phyloP scores from a whole-genome alignment of 2,113 vertebrate species.

The Apodemus speciosus region DNA sequence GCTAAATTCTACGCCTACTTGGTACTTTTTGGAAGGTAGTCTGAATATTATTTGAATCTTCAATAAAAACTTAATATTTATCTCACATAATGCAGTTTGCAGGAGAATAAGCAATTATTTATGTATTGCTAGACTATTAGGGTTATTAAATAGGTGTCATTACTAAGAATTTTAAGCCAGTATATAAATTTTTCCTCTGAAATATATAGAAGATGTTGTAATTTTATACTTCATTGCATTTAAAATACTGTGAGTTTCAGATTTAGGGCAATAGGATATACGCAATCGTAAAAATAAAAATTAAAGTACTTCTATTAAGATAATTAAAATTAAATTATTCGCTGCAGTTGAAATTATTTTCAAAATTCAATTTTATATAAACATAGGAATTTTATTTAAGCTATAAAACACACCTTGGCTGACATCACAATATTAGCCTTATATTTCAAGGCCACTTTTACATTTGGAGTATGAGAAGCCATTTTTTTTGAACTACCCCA shows the following conservation, averaged over 20 bases:
- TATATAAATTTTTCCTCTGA: neutral
- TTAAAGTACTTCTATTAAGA: slow-evolving; percentile 31
- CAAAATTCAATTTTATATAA: slow-evolving; percentile 23
- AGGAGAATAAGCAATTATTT: slow-evolving; percentile 20
- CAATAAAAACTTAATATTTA: neutral
- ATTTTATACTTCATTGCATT: slow-evolving; percentile 7
- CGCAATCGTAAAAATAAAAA: neutral
- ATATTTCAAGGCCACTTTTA: slow-evolving; percentile 28
- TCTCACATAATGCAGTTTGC: neutral
- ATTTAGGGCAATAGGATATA: neutral
- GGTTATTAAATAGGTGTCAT: neutral
- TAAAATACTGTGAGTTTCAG: neutral
- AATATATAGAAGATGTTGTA: neutral
- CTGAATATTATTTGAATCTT: slow-evolving; percentile 1
- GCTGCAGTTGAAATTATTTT: slow-evolving; percentile 24
- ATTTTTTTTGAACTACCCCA: neutral
- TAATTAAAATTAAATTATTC: slow-evolving; percentile 29
- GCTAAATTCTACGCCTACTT: neutral
- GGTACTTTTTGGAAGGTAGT: neutral
- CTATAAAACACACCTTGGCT: neutral
- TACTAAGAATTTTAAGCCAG: slow-evolving; percentile 47
- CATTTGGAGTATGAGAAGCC: neutral
- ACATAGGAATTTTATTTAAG: neutral
- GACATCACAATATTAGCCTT: neutral
- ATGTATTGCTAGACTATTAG: slow-evolving; percentile 5